Conservation (phyloP, 2,113 vertebrate species). For the Vireo altiloquus region DNA sequence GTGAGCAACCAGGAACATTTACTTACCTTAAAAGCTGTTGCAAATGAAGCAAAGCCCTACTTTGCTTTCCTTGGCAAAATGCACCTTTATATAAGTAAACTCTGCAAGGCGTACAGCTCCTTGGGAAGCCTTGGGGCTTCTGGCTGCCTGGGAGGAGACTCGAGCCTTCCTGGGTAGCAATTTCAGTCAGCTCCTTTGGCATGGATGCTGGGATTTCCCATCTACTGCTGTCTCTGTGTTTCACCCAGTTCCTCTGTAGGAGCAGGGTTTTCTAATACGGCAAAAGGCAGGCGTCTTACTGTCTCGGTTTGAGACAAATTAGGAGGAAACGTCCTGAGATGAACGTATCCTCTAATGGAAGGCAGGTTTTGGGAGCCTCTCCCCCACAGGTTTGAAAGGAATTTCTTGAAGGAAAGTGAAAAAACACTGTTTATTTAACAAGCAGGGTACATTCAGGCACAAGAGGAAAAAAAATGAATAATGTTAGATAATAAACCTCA, state of each 20-base stretch:
- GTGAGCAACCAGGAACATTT: accelerated
- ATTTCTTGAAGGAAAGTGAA: no score
- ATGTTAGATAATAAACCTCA: no score
- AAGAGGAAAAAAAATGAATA: no score
- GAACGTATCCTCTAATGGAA: no score
- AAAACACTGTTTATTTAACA: no score
- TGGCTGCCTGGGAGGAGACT: not conserved
- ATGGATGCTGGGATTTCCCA: accelerated
- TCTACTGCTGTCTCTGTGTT: not conserved
- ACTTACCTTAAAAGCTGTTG: not conserved
- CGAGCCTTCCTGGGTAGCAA: not conserved
- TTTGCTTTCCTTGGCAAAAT: not conserved
- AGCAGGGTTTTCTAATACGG: not conserved
- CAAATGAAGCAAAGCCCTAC: not conserved
- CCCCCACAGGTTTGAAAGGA: no score
- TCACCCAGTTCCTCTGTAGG: not conserved
- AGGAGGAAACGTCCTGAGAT: no score
- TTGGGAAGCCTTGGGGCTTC: not conserved
- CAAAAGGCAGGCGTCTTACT: not conserved
- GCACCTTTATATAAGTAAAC: not conserved
- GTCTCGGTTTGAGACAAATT: no score
- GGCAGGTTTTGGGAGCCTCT: no score
- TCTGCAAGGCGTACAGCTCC: not conserved
- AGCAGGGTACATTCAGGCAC: no score
- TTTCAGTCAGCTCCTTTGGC: not conserved